A percentile compares a stretch with the other conserved stretches of the same genome.
Conservation (phyloP, 1,140 invertebrate species). For the Drosophila auraria region DNA sequence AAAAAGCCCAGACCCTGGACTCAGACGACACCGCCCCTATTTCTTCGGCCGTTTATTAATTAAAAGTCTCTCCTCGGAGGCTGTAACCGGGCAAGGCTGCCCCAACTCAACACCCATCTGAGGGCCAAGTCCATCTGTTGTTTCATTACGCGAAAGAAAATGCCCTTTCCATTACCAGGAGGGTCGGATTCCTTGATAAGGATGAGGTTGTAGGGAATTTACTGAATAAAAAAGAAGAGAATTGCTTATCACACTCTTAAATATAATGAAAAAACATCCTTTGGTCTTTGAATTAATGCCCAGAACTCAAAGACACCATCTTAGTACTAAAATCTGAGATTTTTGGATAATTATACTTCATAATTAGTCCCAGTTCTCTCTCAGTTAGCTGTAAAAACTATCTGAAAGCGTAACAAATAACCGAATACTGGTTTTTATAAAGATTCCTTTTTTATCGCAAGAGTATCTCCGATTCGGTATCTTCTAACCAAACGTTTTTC, state of each 20-base stretch:
- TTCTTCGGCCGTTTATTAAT: constrained; percentile 69
- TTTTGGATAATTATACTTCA: too few relatives aligned
- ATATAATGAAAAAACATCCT: background rate
- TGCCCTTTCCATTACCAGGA: constrained; percentile 1
- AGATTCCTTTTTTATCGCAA: background rate
- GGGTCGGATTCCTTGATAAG: background rate
- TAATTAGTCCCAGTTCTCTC: background rate
- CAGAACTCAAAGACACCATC: too few relatives aligned
- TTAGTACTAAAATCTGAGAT: too few relatives aligned
- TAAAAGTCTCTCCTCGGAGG: constrained; percentile 66
- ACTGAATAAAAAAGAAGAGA: too few relatives aligned
- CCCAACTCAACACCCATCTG: constrained; percentile 48
- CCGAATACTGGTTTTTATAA: too few relatives aligned
- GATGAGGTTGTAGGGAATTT: background rate
- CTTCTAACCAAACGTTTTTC: background rate
- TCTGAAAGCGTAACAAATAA: too few relatives aligned
- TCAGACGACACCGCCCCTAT: constrained; percentile 20
- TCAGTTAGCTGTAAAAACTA: too few relatives aligned
- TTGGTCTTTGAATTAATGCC: too few relatives aligned
- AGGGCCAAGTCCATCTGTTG: constrained; percentile 47
- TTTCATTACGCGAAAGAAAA: constrained; percentile 11
- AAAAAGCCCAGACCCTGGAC: constrained; percentile 18
- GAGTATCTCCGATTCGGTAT: constrained; percentile 37
- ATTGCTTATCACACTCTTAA: background rate
- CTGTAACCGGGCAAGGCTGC: constrained; percentile 52